A percentile compares a stretch with the other conserved stretches of the same genome.
Conservation (phyloP, 2,113 vertebrate species). For the Pyxicephalus adspersus region DNA sequence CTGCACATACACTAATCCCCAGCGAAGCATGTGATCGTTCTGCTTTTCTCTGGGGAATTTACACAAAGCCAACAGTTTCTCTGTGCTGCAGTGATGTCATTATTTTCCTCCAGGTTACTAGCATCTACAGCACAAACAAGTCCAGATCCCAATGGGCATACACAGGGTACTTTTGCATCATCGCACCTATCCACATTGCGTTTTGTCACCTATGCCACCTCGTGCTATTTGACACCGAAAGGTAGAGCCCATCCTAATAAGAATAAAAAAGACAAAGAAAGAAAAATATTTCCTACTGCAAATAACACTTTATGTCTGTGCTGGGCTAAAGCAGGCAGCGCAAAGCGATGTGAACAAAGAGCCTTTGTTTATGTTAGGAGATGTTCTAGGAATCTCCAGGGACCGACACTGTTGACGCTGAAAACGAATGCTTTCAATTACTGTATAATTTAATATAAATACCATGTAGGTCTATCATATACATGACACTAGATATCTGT, state of each 20-base stretch:
- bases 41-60: constrained; percentile 74
- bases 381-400: constrained; percentile 57
- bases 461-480: background rate
- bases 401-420: background rate
- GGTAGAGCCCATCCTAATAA: constrained; percentile 18
- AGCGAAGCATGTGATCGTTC: constrained; percentile 72
- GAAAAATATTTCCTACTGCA: constrained; percentile 51
- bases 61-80: constrained; percentile 76
- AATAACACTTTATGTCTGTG: constrained; percentile 58
- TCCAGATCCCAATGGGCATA: constrained; percentile 33
- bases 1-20: constrained; percentile 63
- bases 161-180: constrained; percentile 22
- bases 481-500: background rate
- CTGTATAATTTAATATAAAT: background rate
- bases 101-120: constrained; percentile 34
- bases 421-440: constrained; percentile 2
- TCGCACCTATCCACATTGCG: background rate
- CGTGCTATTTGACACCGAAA: fast-evolving
- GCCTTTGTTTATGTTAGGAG: constrained; percentile 61
- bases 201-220: background rate
- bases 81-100: constrained; percentile 68
- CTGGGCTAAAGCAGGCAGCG: constrained; percentile 49
- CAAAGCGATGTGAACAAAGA: constrained; percentile 67
- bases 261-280: constrained; percentile 59
- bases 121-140: constrained; percentile 40